These are phyloP conservation scores for Rhynchonycteris naso DNA, from an alignment of 2,797 vertebrate species.

Conservation along the genomic window DNA sequence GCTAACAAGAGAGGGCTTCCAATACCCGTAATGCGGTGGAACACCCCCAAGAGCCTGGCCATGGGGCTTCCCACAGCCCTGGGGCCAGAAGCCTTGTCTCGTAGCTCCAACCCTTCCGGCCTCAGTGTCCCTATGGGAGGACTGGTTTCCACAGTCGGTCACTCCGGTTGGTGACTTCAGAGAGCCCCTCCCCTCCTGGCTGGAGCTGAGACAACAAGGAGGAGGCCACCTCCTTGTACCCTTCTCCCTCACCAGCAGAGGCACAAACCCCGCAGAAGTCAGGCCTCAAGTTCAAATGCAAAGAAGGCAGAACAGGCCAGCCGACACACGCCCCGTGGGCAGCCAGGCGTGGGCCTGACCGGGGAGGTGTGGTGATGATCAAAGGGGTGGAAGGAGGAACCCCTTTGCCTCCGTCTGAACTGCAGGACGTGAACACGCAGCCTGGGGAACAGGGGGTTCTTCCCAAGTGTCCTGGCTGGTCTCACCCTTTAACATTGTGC, in stretches of 20 bases:
- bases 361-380: fast-evolving
- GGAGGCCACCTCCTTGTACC: background rate
- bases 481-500: too few species aligned
- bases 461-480: background rate
- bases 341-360: fast-evolving
- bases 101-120: background rate
- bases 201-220: fast-evolving
- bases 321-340: fast-evolving
- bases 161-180: too few species aligned
- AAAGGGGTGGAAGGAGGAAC: background rate
- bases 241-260: fast-evolving
- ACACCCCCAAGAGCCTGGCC: background rate
- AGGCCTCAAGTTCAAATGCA: background rate
- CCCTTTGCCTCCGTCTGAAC: background rate
- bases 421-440: background rate
- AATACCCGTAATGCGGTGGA: background rate
- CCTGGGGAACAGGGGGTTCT: background rate
- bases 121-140: too few species aligned
- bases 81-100: too few species aligned
- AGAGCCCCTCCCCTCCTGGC: fast-evolving
- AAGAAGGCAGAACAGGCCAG: background rate
- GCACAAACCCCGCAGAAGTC: fast-evolving
- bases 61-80: background rate
- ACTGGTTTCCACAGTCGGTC: background rate
- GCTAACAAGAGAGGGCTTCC: background rate